Conservation (phyloP, 2,797 vertebrate genomes). For the Garrulus glandarius region DNA sequence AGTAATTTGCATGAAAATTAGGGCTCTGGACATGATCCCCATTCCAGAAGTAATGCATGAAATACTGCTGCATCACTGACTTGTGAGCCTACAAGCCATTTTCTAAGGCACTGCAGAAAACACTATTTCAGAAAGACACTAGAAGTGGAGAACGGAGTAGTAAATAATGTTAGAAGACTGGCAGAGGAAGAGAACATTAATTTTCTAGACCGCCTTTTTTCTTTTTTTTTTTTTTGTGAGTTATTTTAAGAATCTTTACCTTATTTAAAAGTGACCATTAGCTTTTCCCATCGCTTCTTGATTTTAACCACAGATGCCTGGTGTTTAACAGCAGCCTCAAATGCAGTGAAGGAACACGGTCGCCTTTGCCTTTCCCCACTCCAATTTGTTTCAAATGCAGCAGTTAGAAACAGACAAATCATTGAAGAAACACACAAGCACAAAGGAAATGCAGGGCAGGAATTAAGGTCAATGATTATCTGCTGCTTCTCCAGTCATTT, state of each 20-base stretch:
- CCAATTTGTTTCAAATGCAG: background rate
- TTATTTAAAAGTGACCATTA: background rate
- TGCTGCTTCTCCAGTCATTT: slow-evolving; percentile 1
- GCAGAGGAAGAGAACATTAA: background rate
- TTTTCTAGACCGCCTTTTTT: background rate
- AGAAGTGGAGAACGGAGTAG: background rate
- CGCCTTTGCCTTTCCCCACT: background rate
- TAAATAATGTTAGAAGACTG: background rate
- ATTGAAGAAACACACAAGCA: background rate
- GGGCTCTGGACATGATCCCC: background rate
- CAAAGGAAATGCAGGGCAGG: background rate
- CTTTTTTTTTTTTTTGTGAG: background rate
- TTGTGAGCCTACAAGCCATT: background rate
- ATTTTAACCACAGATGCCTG: background rate
- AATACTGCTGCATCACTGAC: background rate
- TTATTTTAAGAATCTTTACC: background rate
- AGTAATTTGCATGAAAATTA: slow-evolving; percentile 17
- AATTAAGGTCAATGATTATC: slow-evolving; percentile 2
- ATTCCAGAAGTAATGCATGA: background rate
- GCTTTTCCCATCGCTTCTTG: background rate
- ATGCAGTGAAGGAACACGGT: background rate
- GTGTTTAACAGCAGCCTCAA: background rate
- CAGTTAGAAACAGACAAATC: background rate
- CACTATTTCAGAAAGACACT: background rate
- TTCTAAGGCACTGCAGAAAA: background rate